phyloP scores from a whole-genome alignment of 2,888 invertebrate genomes.

The Dynastes hyllus region DNA sequence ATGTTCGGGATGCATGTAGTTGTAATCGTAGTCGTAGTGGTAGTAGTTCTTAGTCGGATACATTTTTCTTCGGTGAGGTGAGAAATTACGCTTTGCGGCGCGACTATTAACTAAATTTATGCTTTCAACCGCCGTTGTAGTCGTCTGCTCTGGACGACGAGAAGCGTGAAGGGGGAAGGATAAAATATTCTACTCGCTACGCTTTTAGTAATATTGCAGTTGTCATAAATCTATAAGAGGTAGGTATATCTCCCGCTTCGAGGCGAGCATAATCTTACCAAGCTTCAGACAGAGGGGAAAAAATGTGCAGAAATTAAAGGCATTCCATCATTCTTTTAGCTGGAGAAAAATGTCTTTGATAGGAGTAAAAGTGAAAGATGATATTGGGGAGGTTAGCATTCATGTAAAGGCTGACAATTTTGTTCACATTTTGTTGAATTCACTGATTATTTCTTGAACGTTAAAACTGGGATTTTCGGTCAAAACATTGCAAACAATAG shows the following conservation, averaged over 20 bases:
- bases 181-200: conserved; percentile 28
- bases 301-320: not conserved
- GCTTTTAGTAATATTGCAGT: conserved; percentile 46
- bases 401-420: too few relatives aligned
- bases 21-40: not conserved
- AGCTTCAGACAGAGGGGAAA: not conserved
- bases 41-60: conserved; percentile 38
- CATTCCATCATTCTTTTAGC: not conserved
- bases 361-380: too few relatives aligned
- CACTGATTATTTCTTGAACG: too few relatives aligned
- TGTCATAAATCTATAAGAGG: conserved; percentile 33
- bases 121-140: conserved; percentile 23
- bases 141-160: not conserved
- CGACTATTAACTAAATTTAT: conserved; percentile 49
- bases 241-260: not conserved
- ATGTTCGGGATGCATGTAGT: not conserved
- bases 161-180: conserved; percentile 4
- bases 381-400: too few relatives aligned
- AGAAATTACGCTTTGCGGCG: conserved; percentile 45
- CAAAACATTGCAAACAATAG: too few relatives aligned
- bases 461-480: too few relatives aligned
- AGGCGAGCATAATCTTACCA: not conserved
- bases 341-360: too few relatives aligned
- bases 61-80: conserved; percentile 43
- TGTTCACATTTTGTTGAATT: too few relatives aligned